phyloP scores from a whole-genome alignment of 2,797 vertebrate genomes.

The Enteromius treurensis region DNA sequence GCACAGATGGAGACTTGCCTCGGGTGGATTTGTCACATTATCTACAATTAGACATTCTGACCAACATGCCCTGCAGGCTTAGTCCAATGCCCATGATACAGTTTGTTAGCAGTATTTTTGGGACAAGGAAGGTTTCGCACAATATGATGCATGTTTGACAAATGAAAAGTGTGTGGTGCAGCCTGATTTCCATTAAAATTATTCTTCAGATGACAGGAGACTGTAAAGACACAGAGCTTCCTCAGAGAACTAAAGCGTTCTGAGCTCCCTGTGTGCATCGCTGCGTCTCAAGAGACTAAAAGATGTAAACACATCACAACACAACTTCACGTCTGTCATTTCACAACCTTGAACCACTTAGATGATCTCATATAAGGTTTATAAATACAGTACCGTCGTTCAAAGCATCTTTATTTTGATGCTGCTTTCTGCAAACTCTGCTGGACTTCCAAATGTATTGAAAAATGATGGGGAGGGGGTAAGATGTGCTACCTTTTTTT shows the following conservation, averaged over 20 bases:
- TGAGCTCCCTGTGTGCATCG: not conserved
- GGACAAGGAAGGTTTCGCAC: not conserved
- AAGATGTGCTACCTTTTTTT: not conserved
- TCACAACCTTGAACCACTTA: slow-evolving; percentile 22
- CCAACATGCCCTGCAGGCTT: slow-evolving; percentile 42
- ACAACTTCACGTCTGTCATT: slow-evolving; percentile 22
- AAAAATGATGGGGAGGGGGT: not conserved
- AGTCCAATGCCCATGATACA: slow-evolving; percentile 42
- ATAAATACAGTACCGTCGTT: not conserved
- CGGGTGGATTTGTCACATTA: slow-evolving; percentile 39
- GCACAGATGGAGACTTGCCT: slow-evolving; percentile 47
- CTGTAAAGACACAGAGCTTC: slow-evolving; percentile 38
- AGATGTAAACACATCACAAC: slow-evolving; percentile 28
- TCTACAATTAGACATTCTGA: slow-evolving; percentile 54
- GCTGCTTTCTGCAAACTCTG: not conserved
- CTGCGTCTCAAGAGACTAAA: slow-evolving; percentile 24
- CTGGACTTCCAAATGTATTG: not conserved
- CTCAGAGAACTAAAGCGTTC: slow-evolving; percentile 39
- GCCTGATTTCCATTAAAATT: slow-evolving; percentile 61
- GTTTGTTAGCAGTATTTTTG: slow-evolving; percentile 52
- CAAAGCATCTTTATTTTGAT: slow-evolving; percentile 3
- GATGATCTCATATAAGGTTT: slow-evolving; percentile 28
- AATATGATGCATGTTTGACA: slow-evolving; percentile 33
- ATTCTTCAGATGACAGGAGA: slow-evolving; percentile 39
- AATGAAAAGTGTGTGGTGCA: slow-evolving; percentile 33